Evolutionary conservation across 2,888 invertebrate species (phyloP), one percentile per base, ranked within the genome.

Genomic region (Morpho achilles): DNA sequence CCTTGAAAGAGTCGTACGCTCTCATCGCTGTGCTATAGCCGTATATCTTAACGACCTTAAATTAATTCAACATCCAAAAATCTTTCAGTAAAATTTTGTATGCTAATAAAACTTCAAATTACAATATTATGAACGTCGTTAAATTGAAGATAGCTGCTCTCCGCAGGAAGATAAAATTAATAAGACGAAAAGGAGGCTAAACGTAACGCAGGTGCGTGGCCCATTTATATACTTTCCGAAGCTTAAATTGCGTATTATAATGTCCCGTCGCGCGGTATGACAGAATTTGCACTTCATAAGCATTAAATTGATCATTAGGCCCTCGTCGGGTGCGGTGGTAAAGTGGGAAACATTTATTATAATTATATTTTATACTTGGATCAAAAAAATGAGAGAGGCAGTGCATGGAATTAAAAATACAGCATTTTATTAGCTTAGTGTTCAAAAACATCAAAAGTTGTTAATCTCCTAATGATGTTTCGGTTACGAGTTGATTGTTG

Each of bases 281-380:
- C 87, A 84, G 78, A 87, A 88, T 88, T 88, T 87, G 84, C 86
- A 87, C 87, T 87, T 86, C 85, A 84, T 87, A 87, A 87, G 82
- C 85, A 79, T 80, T 81, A 87, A 88, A 87, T 86, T 87, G 84
- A 79, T 85, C 84, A 87, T 87, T 86, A 87, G 61, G 61, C 62
- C 56, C 52, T 61, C 61, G 56, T 56, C 47, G 68, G 78, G 77
- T 72, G 73, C 66, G 62, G 80, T 75, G 80, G 82, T 87, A 85
- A 84, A 85, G 74, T 80, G 73, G 74, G 79, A 80, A 81, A 53
- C 45, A 41, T 42, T 53, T 43, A 62, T 32, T 32, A 32, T 32
- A 32, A 32, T 32, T 32, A 32, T 32, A 32, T 5, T 5, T 32
- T 32, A 32, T 5, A 32, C 32, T 32, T 5, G 5, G 32, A 32